phyloP scores from a whole-genome alignment of 2,797 vertebrate genomes.

The Nyctalus aviator region DNA sequence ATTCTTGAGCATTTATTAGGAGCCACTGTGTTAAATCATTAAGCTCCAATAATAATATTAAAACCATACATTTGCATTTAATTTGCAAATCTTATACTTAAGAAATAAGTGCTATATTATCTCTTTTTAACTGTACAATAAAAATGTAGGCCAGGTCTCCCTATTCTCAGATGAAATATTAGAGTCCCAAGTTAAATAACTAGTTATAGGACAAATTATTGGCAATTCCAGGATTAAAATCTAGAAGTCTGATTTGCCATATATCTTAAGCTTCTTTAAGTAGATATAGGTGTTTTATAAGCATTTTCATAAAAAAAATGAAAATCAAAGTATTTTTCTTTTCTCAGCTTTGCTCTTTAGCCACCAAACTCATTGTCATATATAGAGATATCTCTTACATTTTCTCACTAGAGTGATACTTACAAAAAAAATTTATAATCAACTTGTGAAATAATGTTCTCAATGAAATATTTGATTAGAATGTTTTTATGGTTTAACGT shows the following conservation, averaged over 20 bases:
- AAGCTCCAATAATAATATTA: not conserved
- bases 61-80: not conserved
- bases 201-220: not conserved
- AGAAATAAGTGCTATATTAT: not conserved
- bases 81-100: conserved; percentile 6
- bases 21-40: not conserved
- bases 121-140: not conserved
- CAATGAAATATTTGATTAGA: not conserved
- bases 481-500: not conserved
- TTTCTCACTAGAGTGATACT: not conserved
- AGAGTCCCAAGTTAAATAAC: not conserved
- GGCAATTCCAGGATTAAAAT: not conserved
- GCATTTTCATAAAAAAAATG: not conserved
- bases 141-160: not conserved
- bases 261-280: not conserved
- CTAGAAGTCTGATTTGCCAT: not conserved
- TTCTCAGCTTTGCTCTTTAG: not conserved
- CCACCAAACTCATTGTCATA: not conserved
- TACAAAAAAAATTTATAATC: conserved; percentile 32
- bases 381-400: not conserved
- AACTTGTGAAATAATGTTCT: not conserved
- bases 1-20: not conserved
- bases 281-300: not conserved
- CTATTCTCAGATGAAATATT: not conserved
- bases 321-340: not conserved